phyloP scores from a whole-genome alignment of 2,113 vertebrate genomes.

The Excalfactoria chinensis region DNA sequence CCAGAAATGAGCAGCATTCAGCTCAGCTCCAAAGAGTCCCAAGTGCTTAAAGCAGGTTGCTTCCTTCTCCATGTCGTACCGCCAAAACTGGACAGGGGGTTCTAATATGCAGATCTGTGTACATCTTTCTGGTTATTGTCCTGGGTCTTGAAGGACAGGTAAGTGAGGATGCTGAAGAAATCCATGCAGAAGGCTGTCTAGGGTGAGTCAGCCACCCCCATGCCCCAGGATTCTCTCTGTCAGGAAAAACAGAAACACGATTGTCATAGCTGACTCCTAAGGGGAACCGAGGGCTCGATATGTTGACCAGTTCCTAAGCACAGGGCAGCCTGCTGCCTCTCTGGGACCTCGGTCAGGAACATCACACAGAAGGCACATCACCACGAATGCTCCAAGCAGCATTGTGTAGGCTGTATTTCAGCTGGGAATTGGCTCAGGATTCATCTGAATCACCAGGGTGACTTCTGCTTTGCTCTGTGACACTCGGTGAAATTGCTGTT shows the following conservation, averaged over 20 bases:
- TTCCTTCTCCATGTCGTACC: rapidly evolving
- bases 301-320: no score
- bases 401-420: background rate
- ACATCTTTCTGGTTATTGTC: background rate
- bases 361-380: no score
- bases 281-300: no score
- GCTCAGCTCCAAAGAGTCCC: background rate
- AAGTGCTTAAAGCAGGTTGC: rapidly evolving
- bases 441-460: background rate
- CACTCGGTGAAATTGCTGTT: background rate
- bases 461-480: background rate
- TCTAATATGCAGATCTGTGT: background rate
- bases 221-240: no score
- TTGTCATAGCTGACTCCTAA: no score
- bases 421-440: background rate
- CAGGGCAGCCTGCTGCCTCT: no score
- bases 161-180: no score
- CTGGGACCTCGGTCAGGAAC: no score
- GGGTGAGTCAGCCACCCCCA: no score
- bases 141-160: no score
- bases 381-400: background rate
- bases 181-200: no score
- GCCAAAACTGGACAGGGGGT: rapidly evolving
- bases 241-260: no score
- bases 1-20: background rate